Base-by-base conservation (phyloP, 2,113 vertebrate genomes). In the Misgurnus mizolepis region DNA sequence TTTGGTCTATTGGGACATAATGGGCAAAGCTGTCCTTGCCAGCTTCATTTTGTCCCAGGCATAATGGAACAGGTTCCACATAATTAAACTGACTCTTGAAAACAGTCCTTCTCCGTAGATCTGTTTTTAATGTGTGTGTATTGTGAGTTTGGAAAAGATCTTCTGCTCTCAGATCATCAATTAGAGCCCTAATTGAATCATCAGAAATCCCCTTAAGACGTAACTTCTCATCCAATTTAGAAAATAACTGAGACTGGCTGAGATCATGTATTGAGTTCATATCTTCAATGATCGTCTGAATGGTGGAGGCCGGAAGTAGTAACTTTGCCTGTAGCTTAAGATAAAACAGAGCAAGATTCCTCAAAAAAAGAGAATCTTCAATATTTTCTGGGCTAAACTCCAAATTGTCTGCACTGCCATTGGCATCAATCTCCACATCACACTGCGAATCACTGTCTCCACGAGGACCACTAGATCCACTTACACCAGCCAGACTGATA, bases 1-100 rank as follows among this genome's bases (percentile, higher is more conserved):
- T 66, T 69, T 82, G 4, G 43, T 45, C 43, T 45, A 73, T 55
- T 47, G 76, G 67, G n/a, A 67, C 55, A 75, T 76, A 81, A 40
- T 68, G 72, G 22, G 72, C 34, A 68, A 81, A 81, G 65, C 62
- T 50, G 10, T 50, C 60, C 66, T 82, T 82, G 61, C 76, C 81
- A 64, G 75, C 47, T 8, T 83, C 76, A 82, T 83, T 83, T 34
- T 68, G 49, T 3, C 76, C 67, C 22, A 83, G 40, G 40, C 67
- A 82, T 22, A 82, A 62, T n/a, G 60, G 34, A 41, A 72, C 81
- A 56, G 75, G 50, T 12, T 79, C 60, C 62, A 78, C 67, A 49
- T 71, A 82, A 64, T 62, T 82, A 40, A 82, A 82, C 7, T 45
- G 43, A 45, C 43, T 45, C 43, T 45, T 45, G 43, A 45, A 45